These are phyloP conservation scores for Amphipoea oculea DNA, from an alignment of 2,888 invertebrate genomes.

Conservation along the genomic window DNA sequence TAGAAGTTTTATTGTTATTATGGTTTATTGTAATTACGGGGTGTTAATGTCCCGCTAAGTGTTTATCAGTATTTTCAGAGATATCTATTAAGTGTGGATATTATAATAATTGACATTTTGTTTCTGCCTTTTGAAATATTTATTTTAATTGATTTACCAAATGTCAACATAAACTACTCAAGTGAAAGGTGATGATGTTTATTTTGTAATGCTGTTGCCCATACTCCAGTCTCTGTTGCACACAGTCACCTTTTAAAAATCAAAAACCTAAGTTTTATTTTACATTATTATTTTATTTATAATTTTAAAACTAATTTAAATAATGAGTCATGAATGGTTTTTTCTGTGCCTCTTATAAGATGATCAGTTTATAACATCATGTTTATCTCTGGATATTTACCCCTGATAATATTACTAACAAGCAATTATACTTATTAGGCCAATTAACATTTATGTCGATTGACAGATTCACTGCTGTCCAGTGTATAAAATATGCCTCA, in stretches of 20 bases:
- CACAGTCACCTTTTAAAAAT: background rate
- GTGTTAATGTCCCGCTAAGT: no score
- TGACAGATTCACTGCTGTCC: no score
- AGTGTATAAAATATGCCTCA: background rate
- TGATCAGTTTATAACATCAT: background rate
- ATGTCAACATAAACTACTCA: slow-evolving; percentile 4
- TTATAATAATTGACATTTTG: background rate
- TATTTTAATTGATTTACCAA: slow-evolving; percentile 11
- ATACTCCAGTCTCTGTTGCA: background rate
- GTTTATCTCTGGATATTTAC: slow-evolving; percentile 10
- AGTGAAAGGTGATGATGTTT: slow-evolving; percentile 27
- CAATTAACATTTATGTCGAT: background rate
- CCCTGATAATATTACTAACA: slow-evolving; percentile 4
- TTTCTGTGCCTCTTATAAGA: background rate
- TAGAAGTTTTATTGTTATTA: no score
- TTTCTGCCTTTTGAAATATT: background rate
- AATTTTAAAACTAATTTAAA: background rate
- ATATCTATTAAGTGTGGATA: background rate
- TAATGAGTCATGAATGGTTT: slow-evolving; percentile 1
- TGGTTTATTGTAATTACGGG: no score
- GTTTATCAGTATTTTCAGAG: background rate
- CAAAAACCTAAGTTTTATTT: slow-evolving; percentile 9
- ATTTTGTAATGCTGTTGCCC: slow-evolving; percentile 12
- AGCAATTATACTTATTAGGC: background rate
- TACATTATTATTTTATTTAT: background rate